A percentile compares a stretch with the other conserved stretches of the same genome.
These are phyloP conservation scores for Pristionchus exspectatus DNA, from an alignment of 2,888 invertebrate species.

Conservation along the genomic window DNA sequence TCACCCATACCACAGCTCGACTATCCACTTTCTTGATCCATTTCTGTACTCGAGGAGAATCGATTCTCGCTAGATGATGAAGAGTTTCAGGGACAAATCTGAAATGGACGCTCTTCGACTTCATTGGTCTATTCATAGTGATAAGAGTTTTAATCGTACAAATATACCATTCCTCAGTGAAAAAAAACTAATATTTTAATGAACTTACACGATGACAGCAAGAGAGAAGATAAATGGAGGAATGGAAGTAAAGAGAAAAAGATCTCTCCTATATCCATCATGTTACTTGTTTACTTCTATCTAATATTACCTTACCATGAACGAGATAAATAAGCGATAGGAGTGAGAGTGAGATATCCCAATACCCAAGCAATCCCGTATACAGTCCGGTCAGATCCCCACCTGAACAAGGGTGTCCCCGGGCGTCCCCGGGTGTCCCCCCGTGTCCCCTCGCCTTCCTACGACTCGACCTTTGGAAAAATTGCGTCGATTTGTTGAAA, in stretches of 20 bases:
- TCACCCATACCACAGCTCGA: neutral
- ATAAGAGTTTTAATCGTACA: neutral
- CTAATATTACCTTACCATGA: slow-evolving; percentile 17
- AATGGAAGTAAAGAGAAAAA: neutral
- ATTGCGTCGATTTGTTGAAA: too few relatives aligned
- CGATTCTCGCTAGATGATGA: neutral
- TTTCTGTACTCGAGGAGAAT: neutral
- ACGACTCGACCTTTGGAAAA: too few relatives aligned
- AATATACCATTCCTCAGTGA: neutral
- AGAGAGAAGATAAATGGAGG: slow-evolving; percentile 3
- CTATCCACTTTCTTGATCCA: neutral
- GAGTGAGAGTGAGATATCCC: slow-evolving; percentile 9
- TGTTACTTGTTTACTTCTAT: neutral
- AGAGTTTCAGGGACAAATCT: slow-evolving; percentile 21
- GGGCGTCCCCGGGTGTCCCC: too few relatives aligned
- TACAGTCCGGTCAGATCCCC: too few relatives aligned
- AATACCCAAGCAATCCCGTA: slow-evolving; percentile 70
- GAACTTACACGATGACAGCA: neutral
- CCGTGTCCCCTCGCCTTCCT: too few relatives aligned
- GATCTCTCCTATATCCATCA: neutral
- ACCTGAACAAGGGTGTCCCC: too few relatives aligned
- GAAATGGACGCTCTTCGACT: neutral
- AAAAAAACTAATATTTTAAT: neutral
- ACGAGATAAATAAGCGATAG: neutral
- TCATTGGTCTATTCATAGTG: neutral